Evolutionary conservation across 2,113 vertebrate species (phyloP), one percentile per base, ranked within the genome.

Genomic region (Catharus bicknelli): DNA sequence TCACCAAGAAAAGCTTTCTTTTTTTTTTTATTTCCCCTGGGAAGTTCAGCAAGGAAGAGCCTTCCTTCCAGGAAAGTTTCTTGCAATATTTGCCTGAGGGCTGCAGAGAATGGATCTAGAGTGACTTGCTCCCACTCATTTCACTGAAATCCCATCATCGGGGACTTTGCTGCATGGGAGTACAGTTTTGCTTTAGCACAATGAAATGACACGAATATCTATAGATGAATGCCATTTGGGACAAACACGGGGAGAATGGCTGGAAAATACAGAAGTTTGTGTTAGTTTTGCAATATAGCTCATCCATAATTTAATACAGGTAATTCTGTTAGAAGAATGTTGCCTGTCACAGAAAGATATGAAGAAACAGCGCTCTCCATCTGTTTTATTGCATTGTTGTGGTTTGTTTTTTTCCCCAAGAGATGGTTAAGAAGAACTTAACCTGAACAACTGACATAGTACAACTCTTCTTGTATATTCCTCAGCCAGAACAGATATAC

Each of bases 351-450:
- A 88, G 48, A 91, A 76, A 88, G 29, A 61, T 58, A 93, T 32
- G 42, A 90, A 85, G 59, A 87, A 89, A 73, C 40, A 61, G 73
- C 32, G 43, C 14, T 70, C 68, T 81, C 68, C 64, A 88, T 61
- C 32, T 92, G 34, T 36, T 93, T 68, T 51, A 85, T 40, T 81
- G 38, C 62, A 45, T 86, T 94, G 38, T 40, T 69, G 51, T 30
- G 51, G 16, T 34, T 43, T 69, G 20, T 67, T 69, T 75, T 20
- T 32, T 55, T 3, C 20, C 13, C 34, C 19, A 74, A 42, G 57
- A 85, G 25, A 42, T 5, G 67, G 70, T 85, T 59, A 90, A 86
- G 86, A 81, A 83, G 70, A 90, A 86, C 36, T 78, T 89, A 86
- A 91, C 73, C 61, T 4, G 21, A 94, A 92, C 27, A 91, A 79